Conservation (phyloP, 1,140 invertebrate genomes). For the Eufriesea mexicana region DNA sequence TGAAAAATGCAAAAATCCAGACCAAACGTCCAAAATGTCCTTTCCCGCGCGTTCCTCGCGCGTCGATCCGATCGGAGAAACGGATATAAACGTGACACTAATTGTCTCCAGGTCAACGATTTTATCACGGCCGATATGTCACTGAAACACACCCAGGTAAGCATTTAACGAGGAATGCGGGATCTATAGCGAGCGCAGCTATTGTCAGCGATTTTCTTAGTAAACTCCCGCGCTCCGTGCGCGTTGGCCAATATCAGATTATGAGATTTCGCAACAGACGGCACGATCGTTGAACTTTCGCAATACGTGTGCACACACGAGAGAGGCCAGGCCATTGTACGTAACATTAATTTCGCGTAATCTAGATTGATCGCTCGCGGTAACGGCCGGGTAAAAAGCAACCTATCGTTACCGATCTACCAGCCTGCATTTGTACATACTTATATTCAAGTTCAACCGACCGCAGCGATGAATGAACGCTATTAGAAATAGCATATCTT, state of each 20-base stretch:
- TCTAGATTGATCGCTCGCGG: constrained; percentile 24
- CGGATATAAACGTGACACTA: background rate
- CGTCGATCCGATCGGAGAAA: background rate
- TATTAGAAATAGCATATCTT: background rate
- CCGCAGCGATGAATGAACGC: constrained; percentile 1
- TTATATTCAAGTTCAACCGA: constrained; percentile 15
- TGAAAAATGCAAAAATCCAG: too few relatives aligned
- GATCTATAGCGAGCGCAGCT: constrained; percentile 17
- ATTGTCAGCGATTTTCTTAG: constrained; percentile 52
- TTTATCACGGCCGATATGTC: constrained; percentile 17
- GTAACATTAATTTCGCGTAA: constrained; percentile 30
- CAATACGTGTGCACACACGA: constrained; percentile 21
- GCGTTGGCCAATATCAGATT: constrained; percentile 62
- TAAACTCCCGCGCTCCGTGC: constrained; percentile 33
- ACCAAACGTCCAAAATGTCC: background rate
- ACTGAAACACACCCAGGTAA: constrained; percentile 39
- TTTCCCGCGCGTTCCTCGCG: background rate
- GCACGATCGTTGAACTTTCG: constrained; percentile 54
- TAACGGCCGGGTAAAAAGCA: background rate
- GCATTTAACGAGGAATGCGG: constrained; percentile 44
- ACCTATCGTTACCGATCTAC: background rate
- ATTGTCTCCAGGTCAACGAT: constrained; percentile 8
- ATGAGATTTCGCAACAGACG: constrained; percentile 53
- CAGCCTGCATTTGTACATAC: background rate
- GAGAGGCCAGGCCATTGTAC: constrained; percentile 13